A percentile compares a stretch with the other conserved stretches of the same genome.
phyloP scores from a whole-genome alignment of 2,113 vertebrate species.

The Alexandromys fortis region DNA sequence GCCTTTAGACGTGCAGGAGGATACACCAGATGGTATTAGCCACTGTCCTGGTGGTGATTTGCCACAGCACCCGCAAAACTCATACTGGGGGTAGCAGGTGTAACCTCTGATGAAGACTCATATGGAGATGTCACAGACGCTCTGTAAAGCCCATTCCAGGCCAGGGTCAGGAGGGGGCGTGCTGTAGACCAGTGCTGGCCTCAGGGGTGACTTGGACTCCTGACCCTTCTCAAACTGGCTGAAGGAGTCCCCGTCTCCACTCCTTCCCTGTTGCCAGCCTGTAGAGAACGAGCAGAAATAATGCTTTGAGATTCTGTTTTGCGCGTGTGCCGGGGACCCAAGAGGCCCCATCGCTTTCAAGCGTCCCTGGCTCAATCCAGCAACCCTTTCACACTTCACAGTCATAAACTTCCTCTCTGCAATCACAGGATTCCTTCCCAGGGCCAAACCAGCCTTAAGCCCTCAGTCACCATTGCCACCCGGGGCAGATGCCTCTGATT shows the following conservation, averaged over 20 bases:
- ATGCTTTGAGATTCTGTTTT: neutral
- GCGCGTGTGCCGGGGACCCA: accelerated
- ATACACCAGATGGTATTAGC: accelerated
- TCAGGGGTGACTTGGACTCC: neutral
- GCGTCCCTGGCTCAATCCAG: accelerated
- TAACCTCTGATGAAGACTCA: neutral
- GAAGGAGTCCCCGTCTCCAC: neutral
- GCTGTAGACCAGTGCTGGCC: neutral
- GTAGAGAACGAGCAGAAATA: neutral
- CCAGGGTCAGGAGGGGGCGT: accelerated
- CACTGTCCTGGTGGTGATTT: accelerated
- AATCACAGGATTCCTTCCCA: accelerated
- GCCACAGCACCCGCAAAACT: accelerated
- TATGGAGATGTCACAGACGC: accelerated
- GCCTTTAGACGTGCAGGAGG: accelerated
- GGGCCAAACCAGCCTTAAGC: accelerated
- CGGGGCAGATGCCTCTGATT: accelerated
- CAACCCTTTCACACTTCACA: accelerated
- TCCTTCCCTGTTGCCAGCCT: neutral
- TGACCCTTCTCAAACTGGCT: neutral
- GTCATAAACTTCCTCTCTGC: accelerated
- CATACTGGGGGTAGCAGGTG: accelerated
- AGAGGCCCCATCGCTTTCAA: accelerated
- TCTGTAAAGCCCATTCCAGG: neutral
- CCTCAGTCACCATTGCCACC: neutral